phyloP scores from a whole-genome alignment of 2,888 invertebrate genomes.

The Drosophila recens region DNA sequence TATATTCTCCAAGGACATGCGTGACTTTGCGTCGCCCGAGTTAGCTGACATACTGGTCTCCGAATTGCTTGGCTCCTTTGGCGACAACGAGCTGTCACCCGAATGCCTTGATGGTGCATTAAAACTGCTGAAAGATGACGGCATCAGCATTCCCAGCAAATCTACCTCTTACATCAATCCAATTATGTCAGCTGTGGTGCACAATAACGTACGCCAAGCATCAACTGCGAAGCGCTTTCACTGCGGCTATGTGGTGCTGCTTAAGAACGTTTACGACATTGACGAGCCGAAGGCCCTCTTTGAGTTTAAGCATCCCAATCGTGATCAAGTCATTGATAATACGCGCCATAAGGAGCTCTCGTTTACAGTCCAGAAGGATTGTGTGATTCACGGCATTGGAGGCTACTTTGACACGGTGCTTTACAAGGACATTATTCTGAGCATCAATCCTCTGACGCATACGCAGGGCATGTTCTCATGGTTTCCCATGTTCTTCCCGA shows the following conservation, averaged over 20 bases:
- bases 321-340: conserved; percentile 89
- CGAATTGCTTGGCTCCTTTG: conserved; percentile 98
- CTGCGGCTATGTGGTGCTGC: conserved; percentile 96
- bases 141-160: conserved; percentile 95
- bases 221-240: conserved; percentile 85
- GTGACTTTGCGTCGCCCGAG: conserved; percentile 91
- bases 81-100: conserved; percentile 99
- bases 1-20: conserved; percentile 94
- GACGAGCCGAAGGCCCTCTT: conserved; percentile 88
- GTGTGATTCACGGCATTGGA: conserved; percentile 96
- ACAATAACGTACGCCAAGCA: conserved; percentile 89
- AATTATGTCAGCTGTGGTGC: conserved; percentile 95
- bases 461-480: conserved; percentile 98
- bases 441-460: conserved; percentile 95
- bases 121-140: conserved; percentile 92
- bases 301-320: conserved; percentile 96
- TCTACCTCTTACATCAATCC: conserved; percentile 97
- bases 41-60: conserved; percentile 98
- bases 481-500: conserved; percentile 98
- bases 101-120: conserved; percentile 98
- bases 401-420: conserved; percentile 97
- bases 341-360: conserved; percentile 89
- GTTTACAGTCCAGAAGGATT: conserved; percentile 91
- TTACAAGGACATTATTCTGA: conserved; percentile 93
- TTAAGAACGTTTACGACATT: conserved; percentile 84